Base-by-base conservation (phyloP, 2,888 invertebrate species). In the Epinotia ramella region DNA sequence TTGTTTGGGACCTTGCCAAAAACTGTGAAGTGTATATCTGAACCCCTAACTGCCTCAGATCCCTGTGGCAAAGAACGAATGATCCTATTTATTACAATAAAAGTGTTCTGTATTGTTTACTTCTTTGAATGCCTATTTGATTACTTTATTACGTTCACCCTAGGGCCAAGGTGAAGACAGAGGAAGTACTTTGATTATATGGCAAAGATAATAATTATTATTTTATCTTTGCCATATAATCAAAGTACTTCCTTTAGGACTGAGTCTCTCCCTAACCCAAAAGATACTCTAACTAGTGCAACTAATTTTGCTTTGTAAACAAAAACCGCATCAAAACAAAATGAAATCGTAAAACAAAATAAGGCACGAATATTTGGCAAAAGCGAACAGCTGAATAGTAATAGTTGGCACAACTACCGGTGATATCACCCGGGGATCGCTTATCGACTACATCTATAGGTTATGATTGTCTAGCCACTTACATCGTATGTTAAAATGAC, bases 321-420 rank as follows among this genome's bases (percentile, higher is more conserved):
- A 44, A 59, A 56, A 40, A 20, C 9, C 49, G n/a, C 2, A 0
- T 18, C 77, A 78, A 69, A 78, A 87, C 86, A 86, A 88, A 86
- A 88, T 87, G 85, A 83, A 80, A 82, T 85, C 87, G 84, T 89
- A 88, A 88, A 89, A 88, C 87, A 83, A 86, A 88, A 89, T 88
- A 89, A 91, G 88, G 90, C 89, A 90, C 85, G 88, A 89, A 90
- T 89, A 89, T 90, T 91, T 92, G 90, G 90, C 91, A 87, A 89
- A 91, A 89, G 90, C 88, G 88, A 89, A 88, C 87, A 90, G 86
- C 87, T 88, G 88, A 89, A 89, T 88, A 87, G 89, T 88, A 84
- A 89, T 86, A 87, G 88, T 90, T 91, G 91, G 91, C 91, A 92
- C 82, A 84, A 86, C 84, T 82, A 81, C 82, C 81, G 76, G 68